These are phyloP conservation scores for Norana najaformis DNA, from an alignment of 2,888 invertebrate genomes.

Conservation along the genomic window DNA sequence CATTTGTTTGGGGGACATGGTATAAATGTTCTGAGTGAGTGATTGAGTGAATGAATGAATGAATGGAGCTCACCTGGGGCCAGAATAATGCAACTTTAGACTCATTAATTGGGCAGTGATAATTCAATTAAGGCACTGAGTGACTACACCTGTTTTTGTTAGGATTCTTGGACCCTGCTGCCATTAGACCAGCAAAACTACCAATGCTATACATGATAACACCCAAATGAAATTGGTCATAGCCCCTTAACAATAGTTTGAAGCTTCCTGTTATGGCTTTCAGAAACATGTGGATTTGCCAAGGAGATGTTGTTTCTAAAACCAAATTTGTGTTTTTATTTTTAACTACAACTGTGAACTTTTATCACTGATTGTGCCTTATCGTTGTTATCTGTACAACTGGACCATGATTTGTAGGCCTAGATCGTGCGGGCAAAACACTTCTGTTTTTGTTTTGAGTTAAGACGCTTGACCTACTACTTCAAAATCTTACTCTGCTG, in stretches of 20 bases:
- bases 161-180: too few species aligned
- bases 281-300: not conserved
- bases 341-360: not conserved
- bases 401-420: not conserved
- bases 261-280: not conserved
- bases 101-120: too few species aligned
- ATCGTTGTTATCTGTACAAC: not conserved
- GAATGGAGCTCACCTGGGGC: too few species aligned
- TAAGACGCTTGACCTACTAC: not conserved
- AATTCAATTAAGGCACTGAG: too few species aligned
- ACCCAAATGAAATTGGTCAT: not conserved
- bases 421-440: not conserved
- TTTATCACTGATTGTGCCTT: not conserved
- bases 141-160: too few species aligned
- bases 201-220: too few species aligned
- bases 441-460: not conserved
- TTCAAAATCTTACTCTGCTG: not conserved
- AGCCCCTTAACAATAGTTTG: too few species aligned
- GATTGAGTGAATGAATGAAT: too few species aligned
- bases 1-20: too few species aligned
- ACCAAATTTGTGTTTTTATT: not conserved
- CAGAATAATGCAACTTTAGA: too few species aligned
- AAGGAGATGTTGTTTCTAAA: not conserved
- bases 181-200: too few species aligned
- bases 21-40: too few species aligned